These are phyloP conservation scores for Seriola dumerili DNA, from an alignment of 2,113 vertebrate genomes.

Conservation along the genomic window DNA sequence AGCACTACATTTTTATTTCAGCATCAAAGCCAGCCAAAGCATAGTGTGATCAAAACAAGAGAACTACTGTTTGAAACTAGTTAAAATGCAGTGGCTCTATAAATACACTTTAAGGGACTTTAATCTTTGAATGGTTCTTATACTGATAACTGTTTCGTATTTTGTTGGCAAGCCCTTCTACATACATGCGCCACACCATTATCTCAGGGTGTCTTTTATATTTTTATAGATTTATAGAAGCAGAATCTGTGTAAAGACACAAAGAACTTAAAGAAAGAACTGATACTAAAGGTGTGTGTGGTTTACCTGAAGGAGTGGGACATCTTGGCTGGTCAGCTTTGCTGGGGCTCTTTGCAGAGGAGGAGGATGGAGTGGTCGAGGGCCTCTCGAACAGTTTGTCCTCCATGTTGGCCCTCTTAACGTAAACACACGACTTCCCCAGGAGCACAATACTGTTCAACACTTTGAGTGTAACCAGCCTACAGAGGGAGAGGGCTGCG, in stretches of 20 bases:
- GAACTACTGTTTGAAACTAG: too few species aligned
- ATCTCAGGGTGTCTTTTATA: background rate
- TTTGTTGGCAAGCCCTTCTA: too few species aligned
- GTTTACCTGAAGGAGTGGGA: constrained; percentile 85
- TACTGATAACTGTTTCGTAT: too few species aligned
- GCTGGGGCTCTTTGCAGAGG: constrained; percentile 80
- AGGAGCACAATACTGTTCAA: constrained; percentile 97
- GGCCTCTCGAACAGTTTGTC: constrained; percentile 90
- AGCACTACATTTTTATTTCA: too few species aligned
- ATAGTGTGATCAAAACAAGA: too few species aligned
- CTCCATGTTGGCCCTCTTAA: constrained; percentile 98
- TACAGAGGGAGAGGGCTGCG: constrained; percentile 63
- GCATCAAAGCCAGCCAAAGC: too few species aligned
- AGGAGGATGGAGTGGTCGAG: constrained; percentile 69
- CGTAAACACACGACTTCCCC: constrained; percentile 96
- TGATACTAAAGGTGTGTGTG: background rate
- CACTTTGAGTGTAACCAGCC: constrained; percentile 94
- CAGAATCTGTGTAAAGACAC: too few species aligned
- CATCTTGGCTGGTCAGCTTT: constrained; percentile 83
- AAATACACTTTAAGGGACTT: too few species aligned
- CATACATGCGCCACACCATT: too few species aligned
- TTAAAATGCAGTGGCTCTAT: too few species aligned
- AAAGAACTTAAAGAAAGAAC: background rate
- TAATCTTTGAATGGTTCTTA: too few species aligned
- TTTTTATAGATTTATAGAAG: background rate